A percentile compares a stretch with the other conserved stretches of the same genome.
Conservation (phyloP, 2,797 vertebrate species). For the Poeciliopsis presidionis region DNA sequence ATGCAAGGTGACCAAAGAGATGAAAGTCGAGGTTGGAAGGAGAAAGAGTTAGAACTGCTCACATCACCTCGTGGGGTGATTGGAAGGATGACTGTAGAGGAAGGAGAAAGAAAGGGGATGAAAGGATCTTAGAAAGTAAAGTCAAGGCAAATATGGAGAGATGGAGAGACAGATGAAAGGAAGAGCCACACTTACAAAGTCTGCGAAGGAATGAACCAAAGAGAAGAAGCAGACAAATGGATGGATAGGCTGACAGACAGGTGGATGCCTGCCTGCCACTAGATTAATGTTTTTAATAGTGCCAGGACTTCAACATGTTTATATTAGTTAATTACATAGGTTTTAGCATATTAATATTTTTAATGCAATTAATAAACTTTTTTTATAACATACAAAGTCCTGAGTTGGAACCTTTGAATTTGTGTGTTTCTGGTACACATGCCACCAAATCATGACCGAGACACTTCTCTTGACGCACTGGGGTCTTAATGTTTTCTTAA, state of each 20-base stretch:
- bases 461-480: too few species aligned
- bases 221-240: not conserved
- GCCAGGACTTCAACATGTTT: not conserved
- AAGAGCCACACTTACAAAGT: not conserved
- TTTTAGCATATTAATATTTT: not conserved
- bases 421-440: not conserved
- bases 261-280: not conserved
- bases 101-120: slow-evolving; percentile 2
- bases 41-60: slow-evolving; percentile 41
- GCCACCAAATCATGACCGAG: not conserved
- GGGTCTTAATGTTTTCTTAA: too few species aligned
- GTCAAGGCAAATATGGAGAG: slow-evolving; percentile 28
- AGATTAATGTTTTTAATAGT: not conserved
- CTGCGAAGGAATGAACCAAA: slow-evolving; percentile 5
- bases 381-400: not conserved
- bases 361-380: not conserved
- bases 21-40: slow-evolving; percentile 42
- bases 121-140: slow-evolving; percentile 35
- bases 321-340: not conserved
- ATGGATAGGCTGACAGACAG: not conserved
- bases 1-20: slow-evolving; percentile 56
- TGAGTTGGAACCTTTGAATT: not conserved
- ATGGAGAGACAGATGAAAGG: slow-evolving; percentile 22
- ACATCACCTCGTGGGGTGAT: slow-evolving; percentile 30
- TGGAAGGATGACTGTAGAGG: slow-evolving; percentile 13